Base-by-base conservation (phyloP, 2,888 invertebrate species). In the Agonopterix arenella region DNA sequence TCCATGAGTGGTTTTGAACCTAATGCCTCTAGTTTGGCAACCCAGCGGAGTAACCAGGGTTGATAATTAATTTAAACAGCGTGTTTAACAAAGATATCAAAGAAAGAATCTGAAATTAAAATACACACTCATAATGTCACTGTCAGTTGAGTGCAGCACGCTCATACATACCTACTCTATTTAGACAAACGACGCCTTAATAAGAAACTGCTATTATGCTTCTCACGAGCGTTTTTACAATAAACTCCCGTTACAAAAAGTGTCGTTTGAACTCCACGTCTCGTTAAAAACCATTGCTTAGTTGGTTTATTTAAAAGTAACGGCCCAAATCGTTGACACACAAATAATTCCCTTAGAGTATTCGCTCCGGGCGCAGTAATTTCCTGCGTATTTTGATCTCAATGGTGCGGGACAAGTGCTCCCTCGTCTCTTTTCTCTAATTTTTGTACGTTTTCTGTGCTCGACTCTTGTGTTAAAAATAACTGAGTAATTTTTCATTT, bases 351-450 rank as follows among this genome's bases (percentile, higher is more conserved):
- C 76, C 71, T 70, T 66, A 66, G 73, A 75, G 61, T 70, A 68
- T 64, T 46, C 64, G 65, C 64, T 60, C 68, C 69, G 72, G 74
- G 83, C 82, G 68, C 72, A 65, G 84, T 85, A 84, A 89, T 88
- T 88, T 88, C 85, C 84, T 82, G 84, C 84, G 80, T 81, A 82
- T 88, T 88, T 88, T 83, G 85, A 86, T 84, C 84, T 84, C 85
- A 88, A 89, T 88, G 86, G 85, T 75, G 86, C 88, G 84, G 77
- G 71, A 84, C 85, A 86, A 88, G 85, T 85, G 84, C 77, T 79
- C 84, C 80, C 84, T 79, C 80, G 75, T 79, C 79, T 84, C 83
- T 80, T 84, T 84, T 82, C 81, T 84, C 85, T 84, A 84, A 85
- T 86, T 88, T 86, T 86, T 85, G 83, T 85, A 86, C 85, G 86